These are phyloP conservation scores for Scomber scombrus DNA, from an alignment of 2,113 vertebrate genomes.

Conservation along the genomic window DNA sequence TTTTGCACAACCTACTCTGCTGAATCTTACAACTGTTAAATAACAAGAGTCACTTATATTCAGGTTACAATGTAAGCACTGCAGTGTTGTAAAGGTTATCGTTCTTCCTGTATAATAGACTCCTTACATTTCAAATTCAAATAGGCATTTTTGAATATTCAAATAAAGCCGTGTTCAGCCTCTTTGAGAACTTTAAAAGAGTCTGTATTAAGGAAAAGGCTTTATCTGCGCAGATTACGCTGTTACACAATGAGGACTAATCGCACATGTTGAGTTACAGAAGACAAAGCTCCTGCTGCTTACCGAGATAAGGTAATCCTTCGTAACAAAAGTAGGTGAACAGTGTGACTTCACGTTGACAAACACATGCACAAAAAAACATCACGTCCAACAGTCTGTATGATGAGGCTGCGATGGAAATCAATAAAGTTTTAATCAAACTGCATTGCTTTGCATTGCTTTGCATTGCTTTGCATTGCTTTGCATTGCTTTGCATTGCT, in stretches of 20 bases:
- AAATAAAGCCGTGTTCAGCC: constrained; percentile 59
- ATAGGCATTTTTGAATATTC: constrained; percentile 75
- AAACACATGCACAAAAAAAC: constrained; percentile 43
- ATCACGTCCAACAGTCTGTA: constrained; percentile 26
- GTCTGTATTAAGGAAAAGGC: constrained; percentile 49
- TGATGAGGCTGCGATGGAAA: neutral
- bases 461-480: neutral
- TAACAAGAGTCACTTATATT: constrained; percentile 18
- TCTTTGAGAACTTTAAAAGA: constrained; percentile 64
- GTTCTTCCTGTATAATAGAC: constrained; percentile 43
- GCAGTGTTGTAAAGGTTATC: constrained; percentile 63
- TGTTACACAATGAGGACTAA: constrained; percentile 74
- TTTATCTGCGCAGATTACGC: constrained; percentile 73
- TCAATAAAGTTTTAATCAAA: neutral
- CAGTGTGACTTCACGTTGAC: constrained; percentile 47
- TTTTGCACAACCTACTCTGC: constrained; percentile 24
- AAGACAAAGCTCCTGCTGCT: constrained; percentile 75
- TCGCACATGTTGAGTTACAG: constrained; percentile 68
- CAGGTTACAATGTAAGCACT: constrained; percentile 38
- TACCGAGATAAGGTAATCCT: constrained; percentile 78
- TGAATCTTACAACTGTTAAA: constrained; percentile 19
- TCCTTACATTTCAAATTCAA: constrained; percentile 72
- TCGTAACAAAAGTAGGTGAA: constrained; percentile 63
- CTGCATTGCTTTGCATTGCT: neutral
- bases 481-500: neutral